Evolutionary conservation across 2,888 invertebrate genomes (phyloP).

Genomic region (Marasmarcha lunaedactyla): DNA sequence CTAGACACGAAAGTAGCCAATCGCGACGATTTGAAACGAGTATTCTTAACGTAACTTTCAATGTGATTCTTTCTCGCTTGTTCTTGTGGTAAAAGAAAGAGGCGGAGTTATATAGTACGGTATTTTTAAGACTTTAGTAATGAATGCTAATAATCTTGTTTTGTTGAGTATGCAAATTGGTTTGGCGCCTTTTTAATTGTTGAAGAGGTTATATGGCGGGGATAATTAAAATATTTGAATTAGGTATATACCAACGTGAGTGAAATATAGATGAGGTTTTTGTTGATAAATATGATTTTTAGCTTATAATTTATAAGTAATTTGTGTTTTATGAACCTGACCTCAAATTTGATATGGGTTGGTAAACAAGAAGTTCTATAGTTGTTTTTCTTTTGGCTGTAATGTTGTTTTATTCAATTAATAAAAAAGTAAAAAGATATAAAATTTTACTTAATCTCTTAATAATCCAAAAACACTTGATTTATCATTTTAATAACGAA

Average conservation of each 20-base stretch:
- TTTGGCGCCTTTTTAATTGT: constrained; percentile 1
- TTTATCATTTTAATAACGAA: not conserved
- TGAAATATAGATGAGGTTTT: too few species aligned
- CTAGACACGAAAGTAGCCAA: constrained; percentile 53
- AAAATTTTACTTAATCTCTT: too few species aligned
- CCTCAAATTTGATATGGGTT: too few species aligned
- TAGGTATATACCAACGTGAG: too few species aligned
- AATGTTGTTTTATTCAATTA: too few species aligned
- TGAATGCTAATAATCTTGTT: not conserved
- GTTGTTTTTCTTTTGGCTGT: too few species aligned
- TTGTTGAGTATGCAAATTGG: not conserved
- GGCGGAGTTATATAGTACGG: not conserved
- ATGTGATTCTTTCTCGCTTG: not conserved
- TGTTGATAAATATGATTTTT: too few species aligned
- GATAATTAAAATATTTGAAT: not conserved
- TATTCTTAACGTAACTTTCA: not conserved
- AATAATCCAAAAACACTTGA: too few species aligned
- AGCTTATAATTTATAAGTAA: too few species aligned
- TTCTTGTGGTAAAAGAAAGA: not conserved
- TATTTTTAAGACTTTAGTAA: not conserved
- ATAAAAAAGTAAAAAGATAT: too few species aligned
- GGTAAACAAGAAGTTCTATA: too few species aligned
- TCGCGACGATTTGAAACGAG: constrained; percentile 21
- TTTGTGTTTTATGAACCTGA: too few species aligned
- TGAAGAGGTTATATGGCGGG: not conserved